A percentile compares a stretch with the other conserved stretches of the same genome.
Conservation (phyloP, 92 coral and sea anemone genomes). For the Ricordea florida region DNA sequence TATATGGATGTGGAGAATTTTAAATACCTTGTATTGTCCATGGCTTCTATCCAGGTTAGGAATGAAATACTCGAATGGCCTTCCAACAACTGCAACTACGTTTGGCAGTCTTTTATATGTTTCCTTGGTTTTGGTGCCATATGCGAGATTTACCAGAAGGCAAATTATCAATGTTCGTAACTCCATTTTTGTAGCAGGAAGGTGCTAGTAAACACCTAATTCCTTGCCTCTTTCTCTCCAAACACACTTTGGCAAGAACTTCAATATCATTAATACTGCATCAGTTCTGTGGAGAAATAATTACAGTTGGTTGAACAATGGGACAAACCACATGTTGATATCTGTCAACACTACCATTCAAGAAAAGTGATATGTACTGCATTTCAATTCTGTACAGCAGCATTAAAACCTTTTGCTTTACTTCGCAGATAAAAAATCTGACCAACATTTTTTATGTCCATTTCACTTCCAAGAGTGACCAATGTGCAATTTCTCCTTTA, state of each 20-base stretch:
- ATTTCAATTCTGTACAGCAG: no score
- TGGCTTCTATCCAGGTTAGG: constrained; percentile 42
- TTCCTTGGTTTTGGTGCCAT: neutral
- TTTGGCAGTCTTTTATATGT: constrained; percentile 61
- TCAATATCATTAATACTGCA: neutral
- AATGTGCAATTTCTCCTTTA: no score
- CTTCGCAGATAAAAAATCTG: no score
- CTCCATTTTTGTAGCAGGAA: neutral
- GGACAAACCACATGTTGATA: no score
- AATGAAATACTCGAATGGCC: constrained; percentile 71
- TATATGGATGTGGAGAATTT: no score
- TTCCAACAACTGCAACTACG: constrained; percentile 85
- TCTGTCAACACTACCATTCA: no score
- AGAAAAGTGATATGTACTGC: no score
- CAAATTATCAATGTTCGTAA: neutral
- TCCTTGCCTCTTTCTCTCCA: neutral
- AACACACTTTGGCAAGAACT: neutral
- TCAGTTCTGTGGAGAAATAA: neutral
- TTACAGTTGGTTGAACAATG: no score
- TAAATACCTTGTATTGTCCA: constrained; percentile 14
- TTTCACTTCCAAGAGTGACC: no score
- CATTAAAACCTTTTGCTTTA: no score
- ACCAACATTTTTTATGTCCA: no score
- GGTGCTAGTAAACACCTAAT: neutral
- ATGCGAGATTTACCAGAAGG: neutral